Evolutionary conservation across 2,888 invertebrate species (phyloP), one percentile per base, ranked within the genome.

Genomic region (Cheilosia variabilis): DNA sequence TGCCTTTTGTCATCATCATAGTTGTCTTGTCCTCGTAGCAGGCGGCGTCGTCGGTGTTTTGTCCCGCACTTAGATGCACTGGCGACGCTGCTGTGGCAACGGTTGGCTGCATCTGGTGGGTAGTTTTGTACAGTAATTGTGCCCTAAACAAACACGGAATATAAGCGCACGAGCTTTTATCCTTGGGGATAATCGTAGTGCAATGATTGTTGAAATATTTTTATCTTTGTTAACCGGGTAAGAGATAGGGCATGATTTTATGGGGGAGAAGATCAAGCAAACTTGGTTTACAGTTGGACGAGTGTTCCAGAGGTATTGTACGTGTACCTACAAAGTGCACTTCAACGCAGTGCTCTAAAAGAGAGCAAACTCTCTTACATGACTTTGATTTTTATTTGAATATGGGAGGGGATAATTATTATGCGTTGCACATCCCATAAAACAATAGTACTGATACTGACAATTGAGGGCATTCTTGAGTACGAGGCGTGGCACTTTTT

Each of bases 1-100:
- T 77, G 81, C 76, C 86, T 86, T 76, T 86, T 86, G 86, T 86
- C 81, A 86, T 84, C 79, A 69, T 79, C 75, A 53, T 47, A 47
- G 47, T 24, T 43, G 60, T 76, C 37, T 19, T 52, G 37, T 9
- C 17, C n/a, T 47, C 6, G 5, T n/a, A 10, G 47, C 34, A 15
- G 53, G 27, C 52, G 45, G 53, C 63, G 19, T 68, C 34, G 50
- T 41, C 45, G 55, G 57, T 50, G 34, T 63, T 66, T 72, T 60
- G 52, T 73, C 15, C 43, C 53, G 43, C 45, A 79, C 45, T 63
- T 57, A 63, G 55, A 41, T 71, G 62, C 83, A 78, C 22, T 24
- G 65, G 34, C 37, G 58, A 22, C 19, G 45, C 17, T 6, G 45
- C 17, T 6, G 43, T 22, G 27, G 43, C 45, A 69, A 62, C 50